Evolutionary conservation across 2,888 invertebrate species (phyloP), one percentile per base, ranked within the genome.

Genomic region (Apodemia mormo): DNA sequence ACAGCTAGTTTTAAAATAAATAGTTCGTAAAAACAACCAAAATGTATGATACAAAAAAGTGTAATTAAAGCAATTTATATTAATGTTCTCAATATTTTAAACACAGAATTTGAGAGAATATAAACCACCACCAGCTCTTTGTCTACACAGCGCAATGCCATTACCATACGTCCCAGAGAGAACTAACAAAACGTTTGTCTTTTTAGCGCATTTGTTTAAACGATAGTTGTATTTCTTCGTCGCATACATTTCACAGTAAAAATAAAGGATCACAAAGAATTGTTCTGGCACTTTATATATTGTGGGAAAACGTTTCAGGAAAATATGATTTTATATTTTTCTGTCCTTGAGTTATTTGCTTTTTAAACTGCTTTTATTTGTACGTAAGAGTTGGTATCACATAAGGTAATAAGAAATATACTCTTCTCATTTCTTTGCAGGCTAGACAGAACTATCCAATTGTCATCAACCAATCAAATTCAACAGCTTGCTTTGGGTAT

Each of bases 131-230:
- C 8, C 40, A 58, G 29, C 58, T 58, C 58, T 58, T 4, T 12
- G 29, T 10, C 58, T 58, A 30, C 29, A 30, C 30, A 58, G 58
- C 82, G 84, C 85, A 83, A 82, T 78, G 81, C 88, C 87, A 91
- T 92, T 92, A 90, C 87, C 92, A 92, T 91, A 91, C 87, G 89
- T 92, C 91, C 88, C 86, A 78, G 80, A 82, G 87, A 84, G 82
- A 74, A 84, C 82, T 85, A 86, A 87, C 89, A 86, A 85, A 89
- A 84, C 90, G 91, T 92, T 92, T 88, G 91, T 92, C 92, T 92
- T 92, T 92, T 92, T 92, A 90, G 88, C 92, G 87, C 92, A 92
- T 92, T 92, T 92, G 88, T 92, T 85, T 88, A 86, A 89, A 81
- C 82, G 85, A 87, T 88, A 86, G 85, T 88, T 87, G 87, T 90